phyloP scores from a whole-genome alignment of 1,140 invertebrate genomes.

The Micrasema longulum region DNA sequence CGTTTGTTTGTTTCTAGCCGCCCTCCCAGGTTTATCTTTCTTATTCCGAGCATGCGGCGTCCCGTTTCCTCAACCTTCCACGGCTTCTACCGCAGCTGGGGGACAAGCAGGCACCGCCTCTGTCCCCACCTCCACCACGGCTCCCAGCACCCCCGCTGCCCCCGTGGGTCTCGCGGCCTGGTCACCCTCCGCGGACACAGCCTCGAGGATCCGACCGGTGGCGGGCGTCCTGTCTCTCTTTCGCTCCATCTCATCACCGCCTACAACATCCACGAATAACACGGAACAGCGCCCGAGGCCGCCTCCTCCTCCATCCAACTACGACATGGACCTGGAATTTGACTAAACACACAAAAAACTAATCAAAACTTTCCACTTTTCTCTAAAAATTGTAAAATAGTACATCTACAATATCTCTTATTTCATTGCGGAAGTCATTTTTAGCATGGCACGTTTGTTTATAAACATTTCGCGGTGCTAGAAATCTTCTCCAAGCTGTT shows the following conservation, averaged over 20 bases:
- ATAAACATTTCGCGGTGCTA: neutral
- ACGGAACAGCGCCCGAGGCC: constrained; percentile 26
- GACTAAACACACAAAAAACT: constrained; percentile 10
- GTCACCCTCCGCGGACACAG: constrained; percentile 3
- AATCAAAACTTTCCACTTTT: neutral
- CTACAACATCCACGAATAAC: constrained; percentile 10
- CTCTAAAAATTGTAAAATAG: too few species aligned
- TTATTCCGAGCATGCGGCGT: constrained; percentile 41
- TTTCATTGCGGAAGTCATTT: neutral
- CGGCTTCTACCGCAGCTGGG: neutral
- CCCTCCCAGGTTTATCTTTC: constrained; percentile 28
- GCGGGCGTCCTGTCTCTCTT: constrained; percentile 32
- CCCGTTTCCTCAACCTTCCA: neutral
- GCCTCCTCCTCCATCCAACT: constrained; percentile 44
- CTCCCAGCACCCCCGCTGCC: neutral
- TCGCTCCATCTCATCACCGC: constrained; percentile 22
- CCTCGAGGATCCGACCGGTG: constrained; percentile 12
- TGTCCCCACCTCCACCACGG: neutral
- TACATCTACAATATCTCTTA: too few species aligned
- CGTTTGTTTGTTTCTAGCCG: constrained; percentile 32
- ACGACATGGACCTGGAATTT: constrained; percentile 51
- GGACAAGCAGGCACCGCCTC: neutral
- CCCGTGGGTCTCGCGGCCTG: neutral
- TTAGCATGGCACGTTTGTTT: neutral
- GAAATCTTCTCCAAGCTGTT: neutral